Evolutionary conservation across 2,888 invertebrate species (phyloP), one percentile per base, ranked within the genome.

Genomic region (Platypus cylindrus): DNA sequence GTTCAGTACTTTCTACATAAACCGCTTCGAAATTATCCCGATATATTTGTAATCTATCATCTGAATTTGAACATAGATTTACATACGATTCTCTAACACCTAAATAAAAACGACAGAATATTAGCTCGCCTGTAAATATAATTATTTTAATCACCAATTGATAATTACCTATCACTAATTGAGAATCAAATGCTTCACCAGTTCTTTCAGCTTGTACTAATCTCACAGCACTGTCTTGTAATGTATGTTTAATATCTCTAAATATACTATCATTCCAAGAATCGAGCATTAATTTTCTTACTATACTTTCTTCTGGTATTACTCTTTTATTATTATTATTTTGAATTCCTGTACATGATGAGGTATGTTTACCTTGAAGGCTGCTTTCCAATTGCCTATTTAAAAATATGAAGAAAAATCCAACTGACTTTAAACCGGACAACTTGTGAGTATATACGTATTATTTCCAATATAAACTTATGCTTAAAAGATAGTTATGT

Each of bases 231-330:
- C 94, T 93, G 57, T 85, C 83, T 62, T 93, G 90, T 30, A 91
- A 66, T 45, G 89, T 74, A 56, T 87, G 81, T 60, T 94, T 94
- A 46, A 98, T 94, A 59, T 90, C 86, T 59, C 78, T 75, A 63
- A 98, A 98, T 55, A 98, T 97, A 58, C 85, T 87, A 58, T 85
- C 82, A 66, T 97, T 95, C 98, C 98, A 98, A 39, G 87, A 90
- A 61, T 95, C 94, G 43, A 98, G 68, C 98, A 98, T 98, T 41
- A 95, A 65, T 74, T 95, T 75, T 8, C 91, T 73, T 31, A 95
- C 93, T 50, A 93, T 78, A 62, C 87, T 89, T 53, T 93, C 93
- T 48, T 93, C 93, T 43, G 70, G 62, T 67, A 70, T 60, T 59
- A 57, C 62, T 64, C 66, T 68, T 70, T 69, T 66, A 66, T 53